A percentile compares a stretch with the other conserved stretches of the same genome.
These are phyloP conservation scores for Pterostichus madidus DNA, from an alignment of 2,888 invertebrate genomes.

Conservation along the genomic window DNA sequence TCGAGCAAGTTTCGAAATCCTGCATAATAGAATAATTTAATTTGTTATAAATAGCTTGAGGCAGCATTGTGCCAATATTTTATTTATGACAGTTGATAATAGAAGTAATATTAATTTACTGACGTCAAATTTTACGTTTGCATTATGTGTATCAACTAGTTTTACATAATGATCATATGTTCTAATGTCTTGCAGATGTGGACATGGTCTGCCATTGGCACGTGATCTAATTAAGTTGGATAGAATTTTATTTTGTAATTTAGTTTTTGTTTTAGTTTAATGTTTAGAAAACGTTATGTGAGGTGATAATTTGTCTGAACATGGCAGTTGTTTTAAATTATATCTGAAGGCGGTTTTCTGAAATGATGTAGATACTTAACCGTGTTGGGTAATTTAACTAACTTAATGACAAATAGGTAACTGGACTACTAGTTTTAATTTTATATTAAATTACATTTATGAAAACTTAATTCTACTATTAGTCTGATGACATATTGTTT, in stretches of 20 bases:
- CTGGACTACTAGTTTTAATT: constrained; percentile 10
- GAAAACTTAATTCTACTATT: too few relatives aligned
- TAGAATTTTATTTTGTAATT: constrained; percentile 33
- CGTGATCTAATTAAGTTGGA: constrained; percentile 48
- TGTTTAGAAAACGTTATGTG: constrained; percentile 24
- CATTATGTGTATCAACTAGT: constrained; percentile 7
- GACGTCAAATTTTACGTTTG: constrained; percentile 44
- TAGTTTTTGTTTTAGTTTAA: constrained; percentile 39
- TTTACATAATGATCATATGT: constrained; percentile 8
- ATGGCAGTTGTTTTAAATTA: constrained; percentile 39
- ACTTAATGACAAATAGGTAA: constrained; percentile 18
- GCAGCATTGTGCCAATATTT: constrained; percentile 39
- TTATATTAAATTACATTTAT: too few relatives aligned
- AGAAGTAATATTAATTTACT: constrained; percentile 49
- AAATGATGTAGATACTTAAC: constrained; percentile 38
- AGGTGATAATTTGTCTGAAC: constrained; percentile 41
- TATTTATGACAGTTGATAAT: constrained; percentile 57
- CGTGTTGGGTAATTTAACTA: constrained; percentile 28
- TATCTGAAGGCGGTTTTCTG: constrained; percentile 26
- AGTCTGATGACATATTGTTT: too few relatives aligned
- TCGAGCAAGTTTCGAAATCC: constrained; percentile 21
- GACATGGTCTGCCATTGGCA: constrained; percentile 39
- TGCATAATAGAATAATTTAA: constrained; percentile 58
- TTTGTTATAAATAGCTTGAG: constrained; percentile 46
- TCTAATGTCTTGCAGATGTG: constrained; percentile 32